Evolutionary conservation across 1,140 invertebrate genomes (phyloP).

Genomic region (Ips typographus): DNA sequence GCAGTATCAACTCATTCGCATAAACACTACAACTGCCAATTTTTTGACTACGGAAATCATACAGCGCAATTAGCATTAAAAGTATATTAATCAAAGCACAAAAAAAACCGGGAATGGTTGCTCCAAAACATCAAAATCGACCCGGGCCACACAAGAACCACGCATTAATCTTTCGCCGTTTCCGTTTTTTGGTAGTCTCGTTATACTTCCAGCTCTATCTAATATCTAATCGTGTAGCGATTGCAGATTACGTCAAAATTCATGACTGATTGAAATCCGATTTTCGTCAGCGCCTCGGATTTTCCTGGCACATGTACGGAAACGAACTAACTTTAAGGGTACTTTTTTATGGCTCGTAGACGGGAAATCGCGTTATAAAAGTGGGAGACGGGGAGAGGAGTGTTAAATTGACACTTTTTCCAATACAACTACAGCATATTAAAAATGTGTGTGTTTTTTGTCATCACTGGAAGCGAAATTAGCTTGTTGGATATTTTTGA

Average conservation of each 20-base stretch:
- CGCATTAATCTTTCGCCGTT: slow-evolving; percentile 33
- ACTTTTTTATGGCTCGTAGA: slow-evolving; percentile 4
- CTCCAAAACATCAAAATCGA: not conserved
- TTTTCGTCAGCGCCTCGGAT: slow-evolving; percentile 18
- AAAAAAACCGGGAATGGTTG: not conserved
- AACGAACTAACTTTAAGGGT: not conserved
- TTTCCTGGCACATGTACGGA: slow-evolving; percentile 2
- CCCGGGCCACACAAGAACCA: not conserved
- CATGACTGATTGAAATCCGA: slow-evolving; percentile 37
- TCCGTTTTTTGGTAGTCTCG: slow-evolving; percentile 19
- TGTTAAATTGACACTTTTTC: too few relatives aligned
- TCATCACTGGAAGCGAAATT: too few relatives aligned
- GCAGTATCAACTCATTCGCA: slow-evolving; percentile 1
- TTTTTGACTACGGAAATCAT: not conserved
- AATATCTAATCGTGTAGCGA: slow-evolving; percentile 37
- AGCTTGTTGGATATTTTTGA: too few relatives aligned
- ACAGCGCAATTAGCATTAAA: not conserved
- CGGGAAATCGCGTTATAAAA: too few relatives aligned
- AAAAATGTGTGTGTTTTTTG: too few relatives aligned
- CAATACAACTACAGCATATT: too few relatives aligned
- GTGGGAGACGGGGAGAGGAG: too few relatives aligned
- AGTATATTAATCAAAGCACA: not conserved
- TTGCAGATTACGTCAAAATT: slow-evolving; percentile 37
- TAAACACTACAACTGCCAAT: slow-evolving; percentile 2
- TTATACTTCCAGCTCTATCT: slow-evolving; percentile 26